Percentiles rank a stretch among this genome's conserved stretches.
Conservation (phyloP, 2,113 vertebrate species). For the Himantopus leucocephalus region DNA sequence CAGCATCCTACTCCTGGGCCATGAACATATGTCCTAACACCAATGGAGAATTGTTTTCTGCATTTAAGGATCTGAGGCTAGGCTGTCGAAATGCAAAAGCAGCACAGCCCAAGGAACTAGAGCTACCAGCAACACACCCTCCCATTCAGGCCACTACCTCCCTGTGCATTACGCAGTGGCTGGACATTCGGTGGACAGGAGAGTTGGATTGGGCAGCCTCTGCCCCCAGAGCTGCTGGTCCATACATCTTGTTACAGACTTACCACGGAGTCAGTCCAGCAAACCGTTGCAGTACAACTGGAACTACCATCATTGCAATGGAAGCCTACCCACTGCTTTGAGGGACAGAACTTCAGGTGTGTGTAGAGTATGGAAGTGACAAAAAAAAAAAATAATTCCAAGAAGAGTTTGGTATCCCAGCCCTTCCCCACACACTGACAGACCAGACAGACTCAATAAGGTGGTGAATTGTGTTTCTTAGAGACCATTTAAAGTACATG, state of each 20-base stretch:
- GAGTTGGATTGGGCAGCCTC: background rate
- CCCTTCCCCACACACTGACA: background rate
- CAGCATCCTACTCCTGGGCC: background rate
- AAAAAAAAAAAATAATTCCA: background rate
- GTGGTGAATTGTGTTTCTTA: slow-evolving; percentile 48
- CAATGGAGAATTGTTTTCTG: background rate
- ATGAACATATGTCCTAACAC: background rate
- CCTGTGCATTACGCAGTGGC: no score
- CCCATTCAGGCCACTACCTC: no score
- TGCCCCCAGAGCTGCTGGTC: background rate
- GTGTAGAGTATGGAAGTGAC: background rate
- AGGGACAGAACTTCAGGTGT: background rate
- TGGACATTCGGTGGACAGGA: background rate
- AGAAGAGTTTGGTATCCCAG: background rate
- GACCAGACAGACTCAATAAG: slow-evolving; percentile 42
- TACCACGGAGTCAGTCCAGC: background rate
- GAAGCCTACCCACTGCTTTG: background rate
- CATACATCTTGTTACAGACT: background rate
- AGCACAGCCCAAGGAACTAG: background rate
- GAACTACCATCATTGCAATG: background rate
- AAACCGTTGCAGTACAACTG: background rate
- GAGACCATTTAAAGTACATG: slow-evolving; percentile 54
- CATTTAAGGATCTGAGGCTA: background rate
- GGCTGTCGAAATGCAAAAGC: background rate
- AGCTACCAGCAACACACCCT: background rate